Evolutionary conservation across 2,113 vertebrate genomes (phyloP).

Genomic region (Urocitellus parryii): DNA sequence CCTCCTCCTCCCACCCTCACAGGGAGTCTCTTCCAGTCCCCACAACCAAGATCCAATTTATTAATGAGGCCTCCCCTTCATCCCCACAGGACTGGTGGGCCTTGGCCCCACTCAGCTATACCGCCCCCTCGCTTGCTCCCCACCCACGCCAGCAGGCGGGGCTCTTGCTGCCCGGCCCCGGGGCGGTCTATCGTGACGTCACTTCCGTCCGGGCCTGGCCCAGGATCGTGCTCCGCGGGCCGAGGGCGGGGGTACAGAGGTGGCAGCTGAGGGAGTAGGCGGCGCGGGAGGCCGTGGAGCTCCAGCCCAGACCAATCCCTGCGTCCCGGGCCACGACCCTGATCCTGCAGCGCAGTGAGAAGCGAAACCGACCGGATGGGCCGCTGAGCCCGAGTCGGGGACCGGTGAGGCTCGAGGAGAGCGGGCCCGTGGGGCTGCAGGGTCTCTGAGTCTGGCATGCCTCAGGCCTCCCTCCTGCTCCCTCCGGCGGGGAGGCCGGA

Average conservation of each 20-base stretch:
- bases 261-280: slow-evolving; percentile 59
- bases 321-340: slow-evolving; percentile 50
- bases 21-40: background rate
- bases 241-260: slow-evolving; percentile 56
- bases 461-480: background rate
- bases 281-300: slow-evolving; percentile 50
- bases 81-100: background rate
- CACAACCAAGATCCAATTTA: background rate
- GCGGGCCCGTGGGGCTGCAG: background rate
- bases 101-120: too few relatives aligned
- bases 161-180: background rate
- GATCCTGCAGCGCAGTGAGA: slow-evolving; percentile 48
- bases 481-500: background rate
- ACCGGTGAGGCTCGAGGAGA: slow-evolving; percentile 72
- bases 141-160: background rate
- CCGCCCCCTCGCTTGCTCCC: background rate
- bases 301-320: slow-evolving; percentile 10
- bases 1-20: background rate
- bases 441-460: background rate
- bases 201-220: slow-evolving; percentile 80
- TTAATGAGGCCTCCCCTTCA: background rate
- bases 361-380: slow-evolving; percentile 76
- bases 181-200: slow-evolving; percentile 71
- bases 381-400: slow-evolving; percentile 79
- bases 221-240: slow-evolving; percentile 59